A percentile compares a stretch with the other conserved stretches of the same genome.
Conservation (phyloP, 92 coral and sea anemone genomes). For the Umimayanthus chanpuru region DNA sequence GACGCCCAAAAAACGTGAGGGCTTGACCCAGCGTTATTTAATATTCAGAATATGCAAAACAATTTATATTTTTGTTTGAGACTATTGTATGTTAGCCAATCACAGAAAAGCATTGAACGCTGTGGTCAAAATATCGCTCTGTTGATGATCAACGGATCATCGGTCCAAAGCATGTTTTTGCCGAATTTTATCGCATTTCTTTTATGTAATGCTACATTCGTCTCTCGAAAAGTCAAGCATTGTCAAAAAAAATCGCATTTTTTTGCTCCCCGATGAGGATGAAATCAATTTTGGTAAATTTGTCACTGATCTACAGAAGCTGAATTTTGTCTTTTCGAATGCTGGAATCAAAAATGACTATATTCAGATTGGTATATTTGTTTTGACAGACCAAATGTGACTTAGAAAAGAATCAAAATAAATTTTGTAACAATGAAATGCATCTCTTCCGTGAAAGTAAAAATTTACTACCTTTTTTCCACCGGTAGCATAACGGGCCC, state of each 20-base stretch:
- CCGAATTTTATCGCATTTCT: background rate
- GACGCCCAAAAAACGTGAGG: conserved; percentile 47
- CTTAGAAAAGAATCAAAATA: background rate
- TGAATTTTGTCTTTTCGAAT: background rate
- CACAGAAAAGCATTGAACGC: background rate
- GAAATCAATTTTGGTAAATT: background rate
- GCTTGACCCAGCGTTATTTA: conserved; percentile 43
- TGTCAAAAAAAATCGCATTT: background rate
- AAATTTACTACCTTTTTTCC: background rate
- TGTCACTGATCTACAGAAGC: background rate
- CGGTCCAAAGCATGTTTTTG: background rate
- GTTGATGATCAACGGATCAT: background rate
- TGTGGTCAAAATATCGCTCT: conserved; percentile 25
- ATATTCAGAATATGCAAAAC: conserved; percentile 44
- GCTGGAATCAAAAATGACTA: too few species aligned
- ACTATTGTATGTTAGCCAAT: conserved; percentile 35
- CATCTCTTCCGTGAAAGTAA: background rate
- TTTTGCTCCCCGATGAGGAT: background rate
- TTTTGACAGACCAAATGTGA: background rate
- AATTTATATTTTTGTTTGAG: conserved; percentile 10
- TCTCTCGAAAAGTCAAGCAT: background rate
- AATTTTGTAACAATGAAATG: background rate
- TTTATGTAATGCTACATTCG: background rate
- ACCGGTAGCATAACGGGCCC: background rate
- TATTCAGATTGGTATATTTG: background rate